These are phyloP conservation scores for Phrynocephalus versicolor DNA, from an alignment of 2,113 vertebrate genomes.

Conservation along the genomic window DNA sequence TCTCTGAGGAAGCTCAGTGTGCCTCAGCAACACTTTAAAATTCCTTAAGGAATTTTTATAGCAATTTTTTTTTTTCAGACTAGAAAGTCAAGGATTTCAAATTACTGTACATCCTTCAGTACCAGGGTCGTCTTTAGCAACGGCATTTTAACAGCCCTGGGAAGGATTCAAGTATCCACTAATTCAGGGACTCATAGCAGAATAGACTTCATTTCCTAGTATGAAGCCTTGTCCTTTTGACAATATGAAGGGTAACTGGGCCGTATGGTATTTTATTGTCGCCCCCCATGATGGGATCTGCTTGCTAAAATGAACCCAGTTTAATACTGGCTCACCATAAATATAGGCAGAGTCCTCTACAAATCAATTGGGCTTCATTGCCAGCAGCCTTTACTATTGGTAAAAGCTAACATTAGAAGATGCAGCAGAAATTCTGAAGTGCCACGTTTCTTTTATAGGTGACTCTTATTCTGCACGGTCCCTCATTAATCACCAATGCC, in stretches of 20 bases:
- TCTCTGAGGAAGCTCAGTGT: background rate
- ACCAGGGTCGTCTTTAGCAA: no score
- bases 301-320: background rate
- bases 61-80: no score
- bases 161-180: background rate
- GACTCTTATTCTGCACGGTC: background rate
- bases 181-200: background rate
- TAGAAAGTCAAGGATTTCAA: background rate
- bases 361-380: no score
- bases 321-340: no score
- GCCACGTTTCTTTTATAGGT: no score
- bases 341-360: no score
- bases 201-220: background rate
- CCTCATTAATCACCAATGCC: no score
- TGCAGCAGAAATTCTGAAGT: no score
- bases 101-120: no score
- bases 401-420: no score
- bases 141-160: background rate
- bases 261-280: background rate
- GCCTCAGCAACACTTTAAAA: background rate
- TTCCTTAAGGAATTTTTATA: background rate
- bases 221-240: background rate
- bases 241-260: background rate
- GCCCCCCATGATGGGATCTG: background rate
- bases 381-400: no score